Conservation (phyloP, 30 jellyfish, hydroid and myxozoan species). For the Aurelia aurita region DNA sequence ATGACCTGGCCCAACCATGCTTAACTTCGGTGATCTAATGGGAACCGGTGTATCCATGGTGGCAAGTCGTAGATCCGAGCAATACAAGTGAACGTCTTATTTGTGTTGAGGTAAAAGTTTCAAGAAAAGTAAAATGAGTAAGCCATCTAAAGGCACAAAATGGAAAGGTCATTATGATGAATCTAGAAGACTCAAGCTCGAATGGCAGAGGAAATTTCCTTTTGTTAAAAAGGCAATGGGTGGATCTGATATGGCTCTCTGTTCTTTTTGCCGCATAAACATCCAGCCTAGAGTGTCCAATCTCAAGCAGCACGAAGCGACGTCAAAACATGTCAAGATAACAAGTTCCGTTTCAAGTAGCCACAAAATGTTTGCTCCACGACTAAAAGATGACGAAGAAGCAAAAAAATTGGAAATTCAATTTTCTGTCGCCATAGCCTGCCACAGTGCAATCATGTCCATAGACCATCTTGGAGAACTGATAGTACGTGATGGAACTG, state of each 20-base stretch:
- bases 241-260: constrained; percentile 65
- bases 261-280: constrained; percentile 61
- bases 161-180: neutral
- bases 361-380: neutral
- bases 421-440: constrained; percentile 65
- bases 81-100: constrained; percentile 7
- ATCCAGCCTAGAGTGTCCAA: constrained; percentile 69
- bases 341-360: constrained; percentile 44
- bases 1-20: too few species aligned
- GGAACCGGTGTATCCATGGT: too few species aligned
- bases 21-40: too few species aligned
- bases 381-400: constrained; percentile 34
- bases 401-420: constrained; percentile 56
- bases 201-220: constrained; percentile 57
- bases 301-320: constrained; percentile 50
- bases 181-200: constrained; percentile 35
- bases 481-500: constrained; percentile 25
- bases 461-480: constrained; percentile 62
- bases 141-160: neutral
- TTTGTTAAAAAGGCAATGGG: constrained; percentile 54
- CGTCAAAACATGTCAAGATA: constrained; percentile 44
- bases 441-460: constrained; percentile 61
- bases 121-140: neutral
- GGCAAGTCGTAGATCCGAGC: too few species aligned
- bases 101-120: neutral